A percentile compares a stretch with the other conserved stretches of the same genome.
Evolutionary conservation across 2,888 invertebrate species (phyloP).

Genomic region (Drosophila anomelani): DNA sequence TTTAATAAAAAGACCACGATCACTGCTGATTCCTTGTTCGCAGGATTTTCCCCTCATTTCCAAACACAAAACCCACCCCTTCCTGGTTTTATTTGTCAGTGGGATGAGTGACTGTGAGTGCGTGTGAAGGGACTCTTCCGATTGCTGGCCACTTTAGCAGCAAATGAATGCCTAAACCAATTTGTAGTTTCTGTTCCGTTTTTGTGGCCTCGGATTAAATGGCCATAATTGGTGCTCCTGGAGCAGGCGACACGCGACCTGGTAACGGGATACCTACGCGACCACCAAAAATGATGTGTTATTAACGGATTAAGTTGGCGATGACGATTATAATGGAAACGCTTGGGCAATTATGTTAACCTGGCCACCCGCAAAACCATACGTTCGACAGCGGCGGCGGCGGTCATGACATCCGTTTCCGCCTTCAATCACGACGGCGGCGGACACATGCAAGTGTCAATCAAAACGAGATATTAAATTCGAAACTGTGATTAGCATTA

Average conservation of each 20-base stretch:
- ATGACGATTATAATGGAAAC: conserved; percentile 40
- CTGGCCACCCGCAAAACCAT: conserved; percentile 35
- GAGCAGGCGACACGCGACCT: conserved; percentile 58
- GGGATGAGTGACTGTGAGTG: conserved; percentile 3
- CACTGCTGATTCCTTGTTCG: neutral
- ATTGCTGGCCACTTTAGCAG: conserved; percentile 62
- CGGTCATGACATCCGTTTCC: conserved; percentile 67
- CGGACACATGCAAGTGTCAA: conserved; percentile 61
- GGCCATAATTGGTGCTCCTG: conserved; percentile 74
- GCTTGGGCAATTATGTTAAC: conserved; percentile 53
- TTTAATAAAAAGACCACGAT: neutral
- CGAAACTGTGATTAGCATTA: conserved; percentile 40
- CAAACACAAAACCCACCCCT: conserved; percentile 3
- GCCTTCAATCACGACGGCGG: conserved; percentile 40
- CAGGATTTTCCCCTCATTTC: neutral
- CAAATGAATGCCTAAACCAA: conserved; percentile 54
- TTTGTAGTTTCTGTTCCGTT: conserved; percentile 59
- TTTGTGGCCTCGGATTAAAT: conserved; percentile 79
- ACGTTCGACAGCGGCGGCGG: neutral
- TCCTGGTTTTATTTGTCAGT: neutral
- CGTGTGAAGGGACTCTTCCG: conserved; percentile 16
- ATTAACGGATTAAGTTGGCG: conserved; percentile 68
- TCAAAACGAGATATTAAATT: conserved; percentile 66
- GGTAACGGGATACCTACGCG: conserved; percentile 62
- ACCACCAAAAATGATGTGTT: conserved; percentile 63